Conservation (phyloP, 2,888 invertebrate genomes). For the Gymnoscelis rufifasciata region DNA sequence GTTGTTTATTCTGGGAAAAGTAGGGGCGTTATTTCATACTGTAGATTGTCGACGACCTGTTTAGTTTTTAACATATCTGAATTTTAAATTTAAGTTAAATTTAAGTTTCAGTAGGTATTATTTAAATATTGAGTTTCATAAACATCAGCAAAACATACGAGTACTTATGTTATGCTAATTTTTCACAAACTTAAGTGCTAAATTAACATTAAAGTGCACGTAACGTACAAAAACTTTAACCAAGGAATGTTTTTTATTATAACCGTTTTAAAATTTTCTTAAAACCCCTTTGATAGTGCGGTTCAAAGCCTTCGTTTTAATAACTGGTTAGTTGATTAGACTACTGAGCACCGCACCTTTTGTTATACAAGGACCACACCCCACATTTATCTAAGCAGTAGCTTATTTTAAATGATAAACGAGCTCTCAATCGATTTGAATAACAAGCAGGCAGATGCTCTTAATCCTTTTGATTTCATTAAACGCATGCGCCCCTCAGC, state of each 20-base stretch:
- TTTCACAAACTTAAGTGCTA: neutral
- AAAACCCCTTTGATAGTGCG: conserved; percentile 30
- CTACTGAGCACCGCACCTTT: conserved; percentile 65
- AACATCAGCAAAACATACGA: too few species aligned
- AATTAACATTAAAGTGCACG: too few species aligned
- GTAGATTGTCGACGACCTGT: conserved; percentile 20
- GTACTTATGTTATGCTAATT: neutral
- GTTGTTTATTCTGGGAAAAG: conserved; percentile 65
- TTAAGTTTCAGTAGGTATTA: too few species aligned
- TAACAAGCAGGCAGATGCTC: conserved; percentile 79
- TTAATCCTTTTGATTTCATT: conserved; percentile 80
- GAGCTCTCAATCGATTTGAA: conserved; percentile 78
- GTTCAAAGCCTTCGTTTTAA: conserved; percentile 46
- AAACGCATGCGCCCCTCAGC: conserved; percentile 75
- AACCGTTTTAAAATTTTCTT: conserved; percentile 37
- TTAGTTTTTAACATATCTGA: too few species aligned
- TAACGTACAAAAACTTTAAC: too few species aligned
- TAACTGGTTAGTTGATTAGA: conserved; percentile 69
- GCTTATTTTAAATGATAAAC: conserved; percentile 78
- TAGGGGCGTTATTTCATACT: conserved; percentile 55
- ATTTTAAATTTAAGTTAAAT: too few species aligned
- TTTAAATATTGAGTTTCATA: too few species aligned
- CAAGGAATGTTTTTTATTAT: conserved; percentile 10
- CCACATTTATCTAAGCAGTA: conserved; percentile 75
- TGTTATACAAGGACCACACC: conserved; percentile 73